Evolutionary conservation across 1,140 invertebrate species (phyloP), one percentile per base, ranked within the genome.

Genomic region (Heliconius hewitsoni): DNA sequence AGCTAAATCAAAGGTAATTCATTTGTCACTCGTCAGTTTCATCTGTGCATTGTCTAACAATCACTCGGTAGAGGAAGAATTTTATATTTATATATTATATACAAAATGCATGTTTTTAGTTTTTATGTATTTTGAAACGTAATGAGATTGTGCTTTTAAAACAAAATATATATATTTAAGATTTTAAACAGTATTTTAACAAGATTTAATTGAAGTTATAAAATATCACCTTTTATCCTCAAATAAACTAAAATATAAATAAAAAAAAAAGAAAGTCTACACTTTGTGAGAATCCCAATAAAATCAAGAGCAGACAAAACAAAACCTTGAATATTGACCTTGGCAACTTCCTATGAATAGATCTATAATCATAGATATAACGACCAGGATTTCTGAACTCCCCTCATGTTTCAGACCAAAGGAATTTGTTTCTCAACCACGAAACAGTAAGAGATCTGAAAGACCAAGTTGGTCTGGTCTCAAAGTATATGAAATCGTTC

Each of bases 311-410:
- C 37, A 80, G 78, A 84, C 81, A 84, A 77, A 84, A 84, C 77
- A 81, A 80, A 77, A 84, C 83, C 83, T 84, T 84, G 79, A 81
- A 73, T 71, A 60, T 80, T 83, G 81, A 83, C 83, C 81, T 84
- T 84, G 78, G 76, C 55, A 79, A 78, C 42, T 77, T 76, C 81
- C 37, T 46, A 70, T 70, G 74, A 76, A 46, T 46, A 60, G 66
- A 18, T 76, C 13, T 46, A 76, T 46, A 30, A 66, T 66, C 23
- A 27, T 66, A 76, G 57, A 18, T 66, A 76, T 50, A 66, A 71
- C 60, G 57, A 74, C 81, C 77, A 82, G 42, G 57, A 57, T 76
- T 16, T 42, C 30, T 55, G 82, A 81, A 4, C 82, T 75, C 74
- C 82, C 82, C 82, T 72, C 72, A 50, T 42, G 27, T 57, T 57